phyloP scores from a whole-genome alignment of 2,797 vertebrate species.

The Stomatorhinus walkeri region DNA sequence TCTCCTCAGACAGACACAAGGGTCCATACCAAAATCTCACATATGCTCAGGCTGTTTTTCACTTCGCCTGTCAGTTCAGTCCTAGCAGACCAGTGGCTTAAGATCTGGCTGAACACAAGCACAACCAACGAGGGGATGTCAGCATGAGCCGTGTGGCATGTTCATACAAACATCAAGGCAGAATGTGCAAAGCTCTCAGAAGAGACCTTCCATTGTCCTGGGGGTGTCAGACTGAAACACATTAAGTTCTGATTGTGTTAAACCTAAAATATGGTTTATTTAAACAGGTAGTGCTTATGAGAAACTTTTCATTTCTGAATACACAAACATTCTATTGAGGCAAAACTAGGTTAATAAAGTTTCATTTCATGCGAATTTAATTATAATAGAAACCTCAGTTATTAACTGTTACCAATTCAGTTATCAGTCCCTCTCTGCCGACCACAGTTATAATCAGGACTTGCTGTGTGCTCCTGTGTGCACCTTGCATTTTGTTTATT shows the following conservation, averaged over 20 bases:
- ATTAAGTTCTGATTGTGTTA: not conserved
- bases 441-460: not conserved
- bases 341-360: not conserved
- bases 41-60: not conserved
- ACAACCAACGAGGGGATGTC: not conserved
- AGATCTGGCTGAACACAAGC: not conserved
- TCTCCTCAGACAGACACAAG: not conserved
- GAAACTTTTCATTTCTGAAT: not conserved
- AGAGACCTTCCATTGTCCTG: not conserved
- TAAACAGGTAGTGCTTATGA: not conserved
- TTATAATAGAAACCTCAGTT: not conserved
- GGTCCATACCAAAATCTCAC: not conserved
- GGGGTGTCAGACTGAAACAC: not conserved
- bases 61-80: not conserved
- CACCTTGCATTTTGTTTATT: not conserved
- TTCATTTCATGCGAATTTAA: not conserved
- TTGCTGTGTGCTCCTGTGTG: not conserved
- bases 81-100: not conserved
- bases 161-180: not conserved
- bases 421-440: not conserved
- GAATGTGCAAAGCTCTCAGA: not conserved
- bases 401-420: too few relatives aligned
- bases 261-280: not conserved
- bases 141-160: not conserved
- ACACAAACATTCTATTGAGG: not conserved